Base-by-base conservation (phyloP, 2,797 vertebrate species). In the Dendrocincla fuliginosa region DNA sequence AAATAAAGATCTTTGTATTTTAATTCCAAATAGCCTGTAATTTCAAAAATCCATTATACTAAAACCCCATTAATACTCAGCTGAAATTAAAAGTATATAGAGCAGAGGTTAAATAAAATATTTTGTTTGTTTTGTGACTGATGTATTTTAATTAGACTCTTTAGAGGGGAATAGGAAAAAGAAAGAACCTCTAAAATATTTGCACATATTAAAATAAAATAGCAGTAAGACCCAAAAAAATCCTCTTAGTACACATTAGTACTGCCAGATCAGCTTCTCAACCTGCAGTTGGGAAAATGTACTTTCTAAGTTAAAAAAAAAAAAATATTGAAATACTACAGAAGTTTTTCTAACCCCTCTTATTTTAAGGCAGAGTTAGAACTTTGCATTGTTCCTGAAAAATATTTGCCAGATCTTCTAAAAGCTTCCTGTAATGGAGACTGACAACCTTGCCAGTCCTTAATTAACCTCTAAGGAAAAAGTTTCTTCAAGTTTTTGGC, bases 1-100 rank as follows among this genome's bases (percentile, higher is more conserved):
- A 80, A 91, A 87, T 84, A 67, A 11, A 70, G 52, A 41, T 81
- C 33, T 93, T 92, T 42, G 27, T 70, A 61, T 87, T 86, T 92
- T 84, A 94, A 70, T 93, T 78, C 64, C 75, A 60, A 67, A 74
- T 82, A 85, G 33, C 28, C 49, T 80, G 52, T 74, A 87, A 89
- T 92, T 94, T 91, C 49, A 87, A 91, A 93, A 93, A 70, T 91
- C 81, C 79, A 80, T 93, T 96, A 39, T 46, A 60, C 18, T 87
- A 80, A 95, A 91, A 2, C 53, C 41, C 27, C 64, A 53, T 63
- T 95, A 96, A 91, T 85, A 77, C 49, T 64, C 41, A 70, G 84
- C 70, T 87, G 71, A 93, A 93, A 91, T 74, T 23, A 75, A 84
- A 93, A 87, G 59, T 68, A 87, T 90, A 49, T 32, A 80, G 68